phyloP scores from a whole-genome alignment of 2,888 invertebrate species.

The Eustalomyia histrio region DNA sequence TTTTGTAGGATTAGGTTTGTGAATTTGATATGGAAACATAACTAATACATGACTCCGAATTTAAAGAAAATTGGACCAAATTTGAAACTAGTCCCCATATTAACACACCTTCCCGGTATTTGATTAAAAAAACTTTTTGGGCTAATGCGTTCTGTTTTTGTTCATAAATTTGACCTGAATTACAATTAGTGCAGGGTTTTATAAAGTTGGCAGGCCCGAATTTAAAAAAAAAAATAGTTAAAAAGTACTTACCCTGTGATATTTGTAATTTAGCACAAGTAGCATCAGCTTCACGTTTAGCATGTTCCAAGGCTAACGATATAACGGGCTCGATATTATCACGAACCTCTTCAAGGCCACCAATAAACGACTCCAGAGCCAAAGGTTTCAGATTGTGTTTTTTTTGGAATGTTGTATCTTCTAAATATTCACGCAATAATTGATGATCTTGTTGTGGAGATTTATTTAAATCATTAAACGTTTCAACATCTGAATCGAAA shows the following conservation, averaged over 20 bases:
- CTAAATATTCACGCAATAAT: constrained; percentile 88
- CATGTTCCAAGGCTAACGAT: constrained; percentile 91
- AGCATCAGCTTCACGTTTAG: constrained; percentile 90
- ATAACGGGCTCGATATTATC: constrained; percentile 91
- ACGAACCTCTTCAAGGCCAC: constrained; percentile 82
- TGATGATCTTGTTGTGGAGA: constrained; percentile 84
- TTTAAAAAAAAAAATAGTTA: no score
- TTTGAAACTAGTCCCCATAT: no score
- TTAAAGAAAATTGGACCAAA: no score
- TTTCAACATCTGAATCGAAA: constrained; percentile 77
- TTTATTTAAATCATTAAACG: constrained; percentile 75
- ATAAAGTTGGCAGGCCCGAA: no score
- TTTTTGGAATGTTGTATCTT: constrained; percentile 92
- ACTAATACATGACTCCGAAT: no score
- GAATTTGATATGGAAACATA: no score
- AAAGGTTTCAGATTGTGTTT: constrained; percentile 90
- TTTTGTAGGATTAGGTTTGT: no score
- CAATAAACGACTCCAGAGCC: constrained; percentile 84
- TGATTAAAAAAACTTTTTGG: no score
- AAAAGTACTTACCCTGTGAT: constrained; percentile 92
- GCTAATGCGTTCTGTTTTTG: no score
- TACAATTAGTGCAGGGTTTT: no score
- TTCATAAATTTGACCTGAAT: no score
- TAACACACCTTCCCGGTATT: no score
- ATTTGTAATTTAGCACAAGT: constrained; percentile 92